Evolutionary conservation across 2,113 vertebrate species (phyloP).

Genomic region (Chaenogobius annularis): DNA sequence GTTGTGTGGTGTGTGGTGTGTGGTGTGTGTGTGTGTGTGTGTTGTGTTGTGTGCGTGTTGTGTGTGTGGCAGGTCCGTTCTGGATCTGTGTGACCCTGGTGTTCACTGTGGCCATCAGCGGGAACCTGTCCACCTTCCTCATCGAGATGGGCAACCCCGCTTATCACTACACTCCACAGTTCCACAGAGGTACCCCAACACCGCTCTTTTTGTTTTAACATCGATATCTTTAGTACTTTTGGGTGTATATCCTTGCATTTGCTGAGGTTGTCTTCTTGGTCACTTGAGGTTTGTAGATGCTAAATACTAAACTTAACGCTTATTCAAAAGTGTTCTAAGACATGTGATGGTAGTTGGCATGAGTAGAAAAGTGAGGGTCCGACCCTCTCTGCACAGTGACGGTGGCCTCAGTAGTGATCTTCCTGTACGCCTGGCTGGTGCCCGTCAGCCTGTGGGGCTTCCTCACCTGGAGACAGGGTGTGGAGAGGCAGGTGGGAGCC

Average conservation of each 20-base stretch:
- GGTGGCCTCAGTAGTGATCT: constrained; percentile 79
- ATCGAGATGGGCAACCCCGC: constrained; percentile 56
- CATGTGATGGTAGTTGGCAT: too few relatives aligned
- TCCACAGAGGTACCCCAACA: constrained; percentile 79
- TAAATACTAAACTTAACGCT: too few relatives aligned
- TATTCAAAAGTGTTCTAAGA: too few relatives aligned
- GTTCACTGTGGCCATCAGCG: constrained; percentile 81
- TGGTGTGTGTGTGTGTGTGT: too few relatives aligned
- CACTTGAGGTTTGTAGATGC: too few relatives aligned
- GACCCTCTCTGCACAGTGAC: constrained; percentile 71
- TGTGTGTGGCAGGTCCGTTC: constrained; percentile 79
- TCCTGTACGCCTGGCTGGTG: constrained; percentile 86
- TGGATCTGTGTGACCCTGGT: constrained; percentile 89
- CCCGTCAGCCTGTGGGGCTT: constrained; percentile 84
- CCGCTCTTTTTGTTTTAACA: too few relatives aligned
- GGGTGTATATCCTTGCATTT: too few relatives aligned
- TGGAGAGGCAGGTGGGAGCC: constrained; percentile 63
- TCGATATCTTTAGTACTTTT: too few relatives aligned
- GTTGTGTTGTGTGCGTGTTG: too few relatives aligned
- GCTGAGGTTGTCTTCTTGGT: too few relatives aligned
- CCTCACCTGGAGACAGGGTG: constrained; percentile 81
- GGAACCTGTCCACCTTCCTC: constrained; percentile 82
- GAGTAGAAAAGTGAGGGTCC: too few relatives aligned
- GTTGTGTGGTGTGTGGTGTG: constrained; percentile 6
- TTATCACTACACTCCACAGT: constrained; percentile 84